phyloP scores from a whole-genome alignment of 2,888 invertebrate species.

The Netelia fuscicornis region DNA sequence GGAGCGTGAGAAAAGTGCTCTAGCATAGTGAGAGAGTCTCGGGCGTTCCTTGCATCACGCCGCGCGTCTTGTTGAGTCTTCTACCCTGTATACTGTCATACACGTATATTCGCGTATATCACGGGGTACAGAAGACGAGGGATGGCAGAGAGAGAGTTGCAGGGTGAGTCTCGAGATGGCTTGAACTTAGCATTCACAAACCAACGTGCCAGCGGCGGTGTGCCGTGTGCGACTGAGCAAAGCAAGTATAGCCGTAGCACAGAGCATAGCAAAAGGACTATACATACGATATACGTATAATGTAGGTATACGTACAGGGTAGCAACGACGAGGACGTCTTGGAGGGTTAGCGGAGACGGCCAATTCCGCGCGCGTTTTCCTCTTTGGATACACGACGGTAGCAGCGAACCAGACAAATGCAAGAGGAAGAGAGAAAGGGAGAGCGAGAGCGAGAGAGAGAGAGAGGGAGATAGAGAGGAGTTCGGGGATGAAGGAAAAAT shows the following conservation, averaged over 20 bases:
- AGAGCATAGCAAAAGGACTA: constrained; percentile 36
- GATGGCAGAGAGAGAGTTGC: constrained; percentile 57
- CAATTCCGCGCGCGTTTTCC: constrained; percentile 74
- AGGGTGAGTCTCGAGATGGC: constrained; percentile 75
- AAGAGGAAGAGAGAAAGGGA: constrained; percentile 61
- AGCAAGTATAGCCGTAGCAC: constrained; percentile 45
- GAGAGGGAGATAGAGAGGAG: constrained; percentile 50
- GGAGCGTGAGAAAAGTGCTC: constrained; percentile 3
- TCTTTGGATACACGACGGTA: constrained; percentile 71
- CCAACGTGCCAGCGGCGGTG: constrained; percentile 75
- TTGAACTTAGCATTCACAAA: constrained; percentile 82
- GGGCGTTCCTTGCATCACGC: constrained; percentile 38
- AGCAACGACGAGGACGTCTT: constrained; percentile 32
- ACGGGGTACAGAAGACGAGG: constrained; percentile 23
- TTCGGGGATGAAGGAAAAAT: constrained; percentile 70
- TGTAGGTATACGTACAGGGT: neutral
- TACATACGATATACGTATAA: constrained; percentile 16
- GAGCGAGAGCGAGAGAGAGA: constrained; percentile 59
- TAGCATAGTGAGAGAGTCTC: neutral
- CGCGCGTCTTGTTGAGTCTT: constrained; percentile 22
- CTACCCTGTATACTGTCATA: neutral
- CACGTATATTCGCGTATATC: constrained; percentile 13
- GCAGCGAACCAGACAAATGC: constrained; percentile 76
- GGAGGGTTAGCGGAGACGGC: constrained; percentile 66
- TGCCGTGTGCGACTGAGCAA: constrained; percentile 52